Conservation (phyloP, 2,797 vertebrate genomes). For the Podarcis lilfordi region DNA sequence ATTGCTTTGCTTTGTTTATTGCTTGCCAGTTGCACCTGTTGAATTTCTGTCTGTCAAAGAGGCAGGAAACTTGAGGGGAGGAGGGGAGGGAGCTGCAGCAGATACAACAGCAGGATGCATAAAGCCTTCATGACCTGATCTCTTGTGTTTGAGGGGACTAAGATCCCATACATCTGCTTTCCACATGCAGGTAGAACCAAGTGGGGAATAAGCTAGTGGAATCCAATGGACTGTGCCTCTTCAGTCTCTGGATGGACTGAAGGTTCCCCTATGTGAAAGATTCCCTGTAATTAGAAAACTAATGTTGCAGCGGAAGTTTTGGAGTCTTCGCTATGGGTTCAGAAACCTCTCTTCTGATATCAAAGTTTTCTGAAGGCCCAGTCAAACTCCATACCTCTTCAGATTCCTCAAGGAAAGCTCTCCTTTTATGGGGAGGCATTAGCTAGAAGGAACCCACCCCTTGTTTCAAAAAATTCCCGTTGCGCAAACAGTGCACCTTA, state of each 20-base stretch:
- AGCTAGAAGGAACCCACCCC: too few relatives aligned
- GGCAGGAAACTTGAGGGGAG: background rate
- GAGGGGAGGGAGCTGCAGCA: background rate
- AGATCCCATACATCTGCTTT: too few relatives aligned
- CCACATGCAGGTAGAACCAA: too few relatives aligned
- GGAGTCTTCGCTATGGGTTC: background rate
- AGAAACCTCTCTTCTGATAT: background rate
- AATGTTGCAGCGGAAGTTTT: background rate
- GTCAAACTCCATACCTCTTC: background rate
- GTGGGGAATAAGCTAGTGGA: too few relatives aligned
- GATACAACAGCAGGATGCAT: background rate
- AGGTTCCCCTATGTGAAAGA: background rate
- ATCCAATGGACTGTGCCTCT: too few relatives aligned
- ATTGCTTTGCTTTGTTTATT: background rate
- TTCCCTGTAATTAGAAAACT: background rate
- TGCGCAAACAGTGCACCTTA: too few relatives aligned
- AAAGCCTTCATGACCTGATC: background rate
- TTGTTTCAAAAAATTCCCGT: too few relatives aligned
- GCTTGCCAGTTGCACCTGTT: background rate
- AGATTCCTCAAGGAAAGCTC: too few relatives aligned
- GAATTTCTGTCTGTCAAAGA: background rate
- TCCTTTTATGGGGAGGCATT: too few relatives aligned
- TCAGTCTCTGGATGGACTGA: too few relatives aligned
- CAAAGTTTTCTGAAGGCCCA: background rate
- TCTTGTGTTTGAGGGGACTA: too few relatives aligned